A percentile compares a stretch with the other conserved stretches of the same genome.
phyloP scores from a whole-genome alignment of 2,797 vertebrate genomes.

The Crypturellus tataupa region DNA sequence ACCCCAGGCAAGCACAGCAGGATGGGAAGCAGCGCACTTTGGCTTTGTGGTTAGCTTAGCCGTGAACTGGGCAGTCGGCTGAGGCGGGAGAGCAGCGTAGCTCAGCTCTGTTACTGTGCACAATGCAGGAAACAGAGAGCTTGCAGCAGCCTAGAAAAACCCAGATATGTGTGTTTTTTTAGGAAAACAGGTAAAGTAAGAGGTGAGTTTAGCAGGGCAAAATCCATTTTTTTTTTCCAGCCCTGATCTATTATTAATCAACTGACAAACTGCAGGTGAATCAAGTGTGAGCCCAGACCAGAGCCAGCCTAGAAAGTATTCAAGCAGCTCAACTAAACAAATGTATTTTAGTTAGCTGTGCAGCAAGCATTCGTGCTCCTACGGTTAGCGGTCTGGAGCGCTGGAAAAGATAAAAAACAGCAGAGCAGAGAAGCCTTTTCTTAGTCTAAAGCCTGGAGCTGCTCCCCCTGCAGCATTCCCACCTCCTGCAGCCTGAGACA shows the following conservation, averaged over 20 bases:
- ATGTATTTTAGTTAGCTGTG: fast-evolving
- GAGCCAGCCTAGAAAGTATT: neutral
- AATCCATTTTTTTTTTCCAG: neutral
- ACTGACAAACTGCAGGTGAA: fast-evolving
- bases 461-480: neutral
- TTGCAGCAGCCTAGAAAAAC: neutral
- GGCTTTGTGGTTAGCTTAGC: neutral
- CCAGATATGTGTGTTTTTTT: neutral
- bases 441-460: neutral
- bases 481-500: neutral
- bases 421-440: neutral
- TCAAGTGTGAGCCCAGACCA: neutral
- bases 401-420: neutral
- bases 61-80: neutral
- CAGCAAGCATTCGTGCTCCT: fast-evolving
- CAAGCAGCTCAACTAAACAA: fast-evolving
- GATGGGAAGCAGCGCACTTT: neutral
- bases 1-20: neutral
- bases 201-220: neutral
- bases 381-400: neutral
- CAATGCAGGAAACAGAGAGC: neutral
- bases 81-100: neutral
- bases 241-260: neutral
- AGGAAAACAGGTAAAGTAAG: neutral
- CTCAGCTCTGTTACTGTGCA: neutral